These are phyloP conservation scores for Psilopogon haemacephalus DNA, from an alignment of 2,113 vertebrate species.

Conservation along the genomic window DNA sequence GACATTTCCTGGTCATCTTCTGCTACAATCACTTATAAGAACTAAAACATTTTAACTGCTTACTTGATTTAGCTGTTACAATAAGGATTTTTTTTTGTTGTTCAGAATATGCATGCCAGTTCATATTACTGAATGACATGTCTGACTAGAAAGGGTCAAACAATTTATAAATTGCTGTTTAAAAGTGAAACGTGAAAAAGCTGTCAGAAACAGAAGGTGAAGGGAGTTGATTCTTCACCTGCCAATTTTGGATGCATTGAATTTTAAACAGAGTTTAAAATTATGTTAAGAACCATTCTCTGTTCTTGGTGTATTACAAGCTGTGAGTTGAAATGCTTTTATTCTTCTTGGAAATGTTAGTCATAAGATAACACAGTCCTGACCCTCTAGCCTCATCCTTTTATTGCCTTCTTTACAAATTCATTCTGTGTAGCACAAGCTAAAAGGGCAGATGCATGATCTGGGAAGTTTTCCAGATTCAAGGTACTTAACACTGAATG, in stretches of 20 bases:
- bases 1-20: not conserved
- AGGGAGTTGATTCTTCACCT: not conserved
- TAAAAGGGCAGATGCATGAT: conserved; percentile 4
- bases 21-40: not conserved
- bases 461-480: conserved; percentile 23
- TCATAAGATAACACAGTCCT: not conserved
- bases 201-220: conserved; percentile 30
- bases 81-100: not conserved
- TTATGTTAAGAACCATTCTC: not conserved
- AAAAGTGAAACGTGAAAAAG: conserved; percentile 5
- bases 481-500: conserved; percentile 11
- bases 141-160: conserved; percentile 3
- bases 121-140: not conserved
- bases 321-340: not conserved
- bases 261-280: conserved; percentile 19
- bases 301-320: not conserved
- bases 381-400: not conserved
- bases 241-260: not conserved
- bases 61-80: not conserved
- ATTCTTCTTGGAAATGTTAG: not conserved
- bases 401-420: not conserved
- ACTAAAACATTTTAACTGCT: not conserved
- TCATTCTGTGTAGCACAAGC: not conserved
- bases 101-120: not conserved
- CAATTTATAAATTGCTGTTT: not conserved